These are phyloP conservation scores for Ceratosolen solmsi DNA, from an alignment of 1,140 invertebrate genomes.

Conservation along the genomic window DNA sequence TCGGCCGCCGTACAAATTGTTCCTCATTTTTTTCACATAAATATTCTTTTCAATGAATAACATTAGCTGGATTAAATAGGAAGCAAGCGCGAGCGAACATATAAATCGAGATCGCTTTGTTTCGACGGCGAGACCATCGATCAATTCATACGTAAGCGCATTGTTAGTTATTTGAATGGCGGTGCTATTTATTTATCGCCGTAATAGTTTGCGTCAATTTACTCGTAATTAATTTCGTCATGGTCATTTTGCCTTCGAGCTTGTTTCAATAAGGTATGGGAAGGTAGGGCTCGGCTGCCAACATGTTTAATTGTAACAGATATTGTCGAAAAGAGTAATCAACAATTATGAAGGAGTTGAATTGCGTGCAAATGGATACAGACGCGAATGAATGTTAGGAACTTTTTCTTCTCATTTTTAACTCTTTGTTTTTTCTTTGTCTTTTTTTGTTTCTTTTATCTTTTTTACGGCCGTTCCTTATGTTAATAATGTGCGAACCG, in stretches of 20 bases:
- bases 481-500: no score
- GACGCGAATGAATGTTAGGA: no score
- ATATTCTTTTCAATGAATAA: constrained; percentile 47
- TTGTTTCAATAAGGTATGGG: background rate
- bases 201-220: background rate
- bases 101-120: constrained; percentile 26
- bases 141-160: background rate
- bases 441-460: no score
- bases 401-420: no score
- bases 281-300: background rate
- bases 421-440: no score
- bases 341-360: no score
- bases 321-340: no score
- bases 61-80: background rate
- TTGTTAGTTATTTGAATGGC: background rate
- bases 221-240: background rate
- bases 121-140: background rate
- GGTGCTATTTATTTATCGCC: background rate
- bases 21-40: constrained; percentile 36
- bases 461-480: no score
- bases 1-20: constrained; percentile 38
- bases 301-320: no score
- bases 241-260: background rate
- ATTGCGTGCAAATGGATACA: no score
- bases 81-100: background rate